phyloP scores from a whole-genome alignment of 2,888 invertebrate species.

The Philereme transversata region DNA sequence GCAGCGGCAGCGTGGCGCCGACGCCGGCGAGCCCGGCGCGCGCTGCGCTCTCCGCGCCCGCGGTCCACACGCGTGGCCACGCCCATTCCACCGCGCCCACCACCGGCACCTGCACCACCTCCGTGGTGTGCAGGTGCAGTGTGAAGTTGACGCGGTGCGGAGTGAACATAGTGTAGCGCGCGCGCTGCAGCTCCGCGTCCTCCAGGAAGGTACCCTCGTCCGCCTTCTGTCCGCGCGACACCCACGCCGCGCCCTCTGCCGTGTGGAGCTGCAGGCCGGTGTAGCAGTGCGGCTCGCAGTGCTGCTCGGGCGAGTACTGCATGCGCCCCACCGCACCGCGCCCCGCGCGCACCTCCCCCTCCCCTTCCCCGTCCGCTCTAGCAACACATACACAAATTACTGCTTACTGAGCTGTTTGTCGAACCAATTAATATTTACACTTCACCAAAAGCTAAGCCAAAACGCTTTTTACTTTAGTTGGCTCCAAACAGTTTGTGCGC shows the following conservation, averaged over 20 bases:
- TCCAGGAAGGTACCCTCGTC: conserved; percentile 16
- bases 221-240: conserved; percentile 23
- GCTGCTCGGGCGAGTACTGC: conserved; percentile 88
- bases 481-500: too few relatives aligned
- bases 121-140: conserved; percentile 88
- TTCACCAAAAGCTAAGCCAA: too few relatives aligned
- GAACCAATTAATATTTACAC: too few relatives aligned
- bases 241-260: conserved; percentile 34
- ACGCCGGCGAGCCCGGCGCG: conserved; percentile 43
- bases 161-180: conserved; percentile 36
- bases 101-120: conserved; percentile 25
- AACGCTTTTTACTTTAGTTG: too few relatives aligned
- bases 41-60: conserved; percentile 5
- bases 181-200: conserved; percentile 40
- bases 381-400: not conserved
- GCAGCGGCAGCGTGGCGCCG: conserved; percentile 83
- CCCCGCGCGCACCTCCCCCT: conserved; percentile 47
- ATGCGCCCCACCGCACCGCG: conserved; percentile 83
- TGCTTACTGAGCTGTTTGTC: too few relatives aligned
- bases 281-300: conserved; percentile 90
- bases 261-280: conserved; percentile 87
- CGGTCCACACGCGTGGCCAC: conserved; percentile 26
- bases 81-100: conserved; percentile 6
- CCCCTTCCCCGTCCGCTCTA: conserved; percentile 34
- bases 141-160: conserved; percentile 84